phyloP scores from a whole-genome alignment of 1,140 invertebrate species.

The Laupala kohalensis region DNA sequence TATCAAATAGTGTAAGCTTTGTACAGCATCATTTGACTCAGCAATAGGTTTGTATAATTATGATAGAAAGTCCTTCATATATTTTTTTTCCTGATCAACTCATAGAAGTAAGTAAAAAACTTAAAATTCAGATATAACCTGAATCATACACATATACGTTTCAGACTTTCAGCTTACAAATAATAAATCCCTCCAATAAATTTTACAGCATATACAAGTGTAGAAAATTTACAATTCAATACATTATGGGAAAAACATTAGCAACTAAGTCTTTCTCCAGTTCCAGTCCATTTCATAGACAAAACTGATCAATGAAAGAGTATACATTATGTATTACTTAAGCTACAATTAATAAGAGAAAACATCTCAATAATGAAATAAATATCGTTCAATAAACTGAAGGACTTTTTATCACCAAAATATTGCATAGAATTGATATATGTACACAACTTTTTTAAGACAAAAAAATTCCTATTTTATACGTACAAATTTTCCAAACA shows the following conservation, averaged over 20 bases:
- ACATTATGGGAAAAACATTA: background rate
- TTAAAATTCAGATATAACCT: too few relatives aligned
- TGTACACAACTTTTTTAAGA: background rate
- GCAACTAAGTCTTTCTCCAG: background rate
- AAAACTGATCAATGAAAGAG: too few relatives aligned
- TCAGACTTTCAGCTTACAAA: too few relatives aligned
- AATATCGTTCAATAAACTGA: background rate
- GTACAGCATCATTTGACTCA: background rate
- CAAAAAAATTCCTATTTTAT: background rate
- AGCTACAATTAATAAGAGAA: too few relatives aligned
- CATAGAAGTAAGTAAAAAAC: too few relatives aligned
- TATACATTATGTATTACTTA: too few relatives aligned
- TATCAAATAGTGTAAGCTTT: background rate
- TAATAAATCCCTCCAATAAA: background rate
- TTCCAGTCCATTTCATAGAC: background rate
- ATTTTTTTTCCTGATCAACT: too few relatives aligned
- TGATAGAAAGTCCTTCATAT: background rate
- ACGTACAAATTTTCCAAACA: slow-evolving; percentile 1
- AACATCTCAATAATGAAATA: too few relatives aligned
- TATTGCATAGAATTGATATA: background rate
- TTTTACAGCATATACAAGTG: background rate
- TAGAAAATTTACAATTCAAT: background rate
- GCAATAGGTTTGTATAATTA: background rate
- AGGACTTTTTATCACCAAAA: background rate
- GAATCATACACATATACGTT: too few relatives aligned